Base-by-base conservation (phyloP, 2,888 invertebrate genomes). In the Oegoconia quadripuncta region DNA sequence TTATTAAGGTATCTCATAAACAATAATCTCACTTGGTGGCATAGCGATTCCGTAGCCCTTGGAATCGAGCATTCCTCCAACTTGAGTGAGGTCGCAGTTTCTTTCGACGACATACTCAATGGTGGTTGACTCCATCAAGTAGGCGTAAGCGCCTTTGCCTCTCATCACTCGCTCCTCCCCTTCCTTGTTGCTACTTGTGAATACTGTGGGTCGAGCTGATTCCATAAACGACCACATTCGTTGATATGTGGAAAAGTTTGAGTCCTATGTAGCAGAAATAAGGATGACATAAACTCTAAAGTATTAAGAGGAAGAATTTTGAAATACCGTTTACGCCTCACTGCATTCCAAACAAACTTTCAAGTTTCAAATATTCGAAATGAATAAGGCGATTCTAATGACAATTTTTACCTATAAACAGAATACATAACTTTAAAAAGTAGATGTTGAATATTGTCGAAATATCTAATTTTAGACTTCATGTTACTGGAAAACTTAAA, bases 211-310 rank as follows among this genome's bases (percentile, higher is more conserved):
- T 29, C 94, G 90, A 3, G 96, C 93, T 0, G 95, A 94, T 57
- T 92, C 93, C 98, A 98, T 99, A 58, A 95, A 94, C 0, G 95
- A 93, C 96, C 97, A 98, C 97, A 99, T 98, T 25, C 95, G 90
- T 75, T 96, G 94, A 80, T 98, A 98, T 6, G 96, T 95, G 0
- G 95, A 93, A 59, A 97, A 95, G 79, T 97, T 97, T 1, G 98
- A 97, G 63, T 97, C 97, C 95, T 97, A 52, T 31, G 17, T 20
- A n/a, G 17, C 12, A n/a, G 13, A 27, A 27, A 27, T 23, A n/a
- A n/a, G n/a, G n/a, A n/a, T n/a, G n/a, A n/a, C n/a, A n/a, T 23
- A 23, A 27, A 27, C 9, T 4, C n/a, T n/a, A 4, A 26, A 9
- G 26, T 9, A 26, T 11, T 26, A 26, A 20, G 5, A 20, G 20